These are phyloP conservation scores for Drosophila lacertosa DNA, from an alignment of 1,140 invertebrate genomes.

Conservation along the genomic window DNA sequence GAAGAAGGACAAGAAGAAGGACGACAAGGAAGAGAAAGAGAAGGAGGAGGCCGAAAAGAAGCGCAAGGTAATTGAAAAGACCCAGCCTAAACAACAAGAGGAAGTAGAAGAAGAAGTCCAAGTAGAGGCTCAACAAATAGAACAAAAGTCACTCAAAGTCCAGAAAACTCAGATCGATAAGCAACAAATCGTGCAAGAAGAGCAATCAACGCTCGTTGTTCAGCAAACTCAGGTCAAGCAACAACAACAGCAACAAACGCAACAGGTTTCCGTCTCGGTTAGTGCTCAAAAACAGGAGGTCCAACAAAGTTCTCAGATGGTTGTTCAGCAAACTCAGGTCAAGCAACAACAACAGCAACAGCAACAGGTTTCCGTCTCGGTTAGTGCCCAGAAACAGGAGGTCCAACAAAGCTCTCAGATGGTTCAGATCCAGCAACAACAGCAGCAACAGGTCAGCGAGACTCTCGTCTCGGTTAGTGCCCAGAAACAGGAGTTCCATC, in stretches of 20 bases:
- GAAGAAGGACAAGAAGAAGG: slow-evolving; percentile 77
- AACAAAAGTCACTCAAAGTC: slow-evolving; percentile 2
- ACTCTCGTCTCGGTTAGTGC: neutral
- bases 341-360: neutral
- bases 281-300: neutral
- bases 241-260: neutral
- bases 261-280: neutral
- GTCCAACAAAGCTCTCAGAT: neutral
- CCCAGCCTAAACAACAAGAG: neutral
- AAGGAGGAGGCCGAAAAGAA: slow-evolving; percentile 70
- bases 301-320: neutral
- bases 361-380: neutral
- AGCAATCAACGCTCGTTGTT: neutral
- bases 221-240: neutral
- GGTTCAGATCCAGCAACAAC: neutral
- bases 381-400: neutral
- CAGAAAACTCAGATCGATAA: slow-evolving; percentile 3
- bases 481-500: neutral
- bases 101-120: neutral
- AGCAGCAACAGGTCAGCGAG: neutral
- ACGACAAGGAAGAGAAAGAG: slow-evolving; percentile 78
- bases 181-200: slow-evolving; percentile 1
- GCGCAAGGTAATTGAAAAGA: slow-evolving; percentile 63
- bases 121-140: too few relatives aligned
- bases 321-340: neutral